Percentiles rank a stretch among this genome's conserved stretches.
These are phyloP conservation scores for Ctenopoma kingsleyae DNA, from an alignment of 2,797 vertebrate species.

Conservation along the genomic window DNA sequence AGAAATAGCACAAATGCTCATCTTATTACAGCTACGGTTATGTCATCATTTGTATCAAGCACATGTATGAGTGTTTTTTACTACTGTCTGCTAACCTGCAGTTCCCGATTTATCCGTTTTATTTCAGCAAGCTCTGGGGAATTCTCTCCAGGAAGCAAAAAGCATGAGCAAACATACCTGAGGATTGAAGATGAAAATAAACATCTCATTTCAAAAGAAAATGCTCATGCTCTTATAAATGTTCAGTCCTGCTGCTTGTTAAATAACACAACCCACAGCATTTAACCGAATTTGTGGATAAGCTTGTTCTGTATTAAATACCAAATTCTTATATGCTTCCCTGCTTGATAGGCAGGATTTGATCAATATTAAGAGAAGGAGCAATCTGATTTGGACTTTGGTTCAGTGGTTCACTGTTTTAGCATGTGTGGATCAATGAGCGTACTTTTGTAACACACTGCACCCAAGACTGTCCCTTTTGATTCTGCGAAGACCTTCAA, in stretches of 20 bases:
- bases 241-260: not conserved
- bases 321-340: not conserved
- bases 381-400: constrained; percentile 5
- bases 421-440: constrained; percentile 44
- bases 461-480: constrained; percentile 82
- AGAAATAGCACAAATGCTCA: constrained; percentile 15
- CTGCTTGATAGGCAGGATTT: not conserved
- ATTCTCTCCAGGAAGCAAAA: constrained; percentile 80
- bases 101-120: constrained; percentile 88
- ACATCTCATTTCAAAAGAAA: not conserved
- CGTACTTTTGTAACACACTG: constrained; percentile 82
- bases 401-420: constrained; percentile 10
- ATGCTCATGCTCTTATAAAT: not conserved
- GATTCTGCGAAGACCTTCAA: constrained; percentile 85
- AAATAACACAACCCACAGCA: not conserved
- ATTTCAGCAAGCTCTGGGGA: constrained; percentile 87
- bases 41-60: not conserved
- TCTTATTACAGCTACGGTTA: not conserved
- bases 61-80: not conserved
- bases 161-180: constrained; percentile 89
- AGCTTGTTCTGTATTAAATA: constrained; percentile 1
- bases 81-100: constrained; percentile 86
- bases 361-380: constrained; percentile 17
- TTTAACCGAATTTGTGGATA: not conserved
- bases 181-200: constrained; percentile 3